Base-by-base conservation (phyloP, 2,113 vertebrate species). In the Setophaga kirtlandii region DNA sequence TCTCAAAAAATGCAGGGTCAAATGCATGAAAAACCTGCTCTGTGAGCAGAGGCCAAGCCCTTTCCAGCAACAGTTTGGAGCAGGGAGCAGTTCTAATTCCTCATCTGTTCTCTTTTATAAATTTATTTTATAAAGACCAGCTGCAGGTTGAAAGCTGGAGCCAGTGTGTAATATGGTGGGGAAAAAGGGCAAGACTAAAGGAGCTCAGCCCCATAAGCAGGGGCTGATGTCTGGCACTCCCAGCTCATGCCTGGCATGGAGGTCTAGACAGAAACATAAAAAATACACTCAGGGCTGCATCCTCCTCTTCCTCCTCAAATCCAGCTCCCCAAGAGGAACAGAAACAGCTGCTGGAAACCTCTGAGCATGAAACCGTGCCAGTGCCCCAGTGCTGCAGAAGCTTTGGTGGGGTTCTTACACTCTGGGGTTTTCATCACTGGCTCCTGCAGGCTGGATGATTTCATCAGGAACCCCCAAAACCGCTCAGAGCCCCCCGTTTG, bases 361-460 rank as follows among this genome's bases (percentile, higher is more conserved):
- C 20, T 0, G 1, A n/a, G 33, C 12, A 5, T 0, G 1, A 20
- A 65, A 39, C 28, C 0, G 2, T 50, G 37, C 37, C 0, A 0
- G 8, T 52, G 33, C 21, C 53, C 22, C 9, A 20, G 30, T 0
- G 0, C 75, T 64, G 62, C 35, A 7, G 50, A 4, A 74, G 24
- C 49, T 55, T 27, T 25, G 12, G 31, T 1, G 2, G 21, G 41
- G 13, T 3, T 5, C 8, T 47, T 56, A 12, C 1, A 13, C 49
- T 47, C 19, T 8, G 31, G n/a, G 7, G 8, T 7, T 46, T 39
- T 75, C 39, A 42, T 15, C 27, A 27, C 31, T 1, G 3, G 7
- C 19, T 62, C 49, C 17, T 62, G 25, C 21, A 28, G 41, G 24
- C 22, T 11, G 18, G 33, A 3, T 21, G 55, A 1, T 42, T 5